These are phyloP conservation scores for Dunckerocampus dactyliophorus DNA, from an alignment of 2,113 vertebrate genomes.

Conservation along the genomic window DNA sequence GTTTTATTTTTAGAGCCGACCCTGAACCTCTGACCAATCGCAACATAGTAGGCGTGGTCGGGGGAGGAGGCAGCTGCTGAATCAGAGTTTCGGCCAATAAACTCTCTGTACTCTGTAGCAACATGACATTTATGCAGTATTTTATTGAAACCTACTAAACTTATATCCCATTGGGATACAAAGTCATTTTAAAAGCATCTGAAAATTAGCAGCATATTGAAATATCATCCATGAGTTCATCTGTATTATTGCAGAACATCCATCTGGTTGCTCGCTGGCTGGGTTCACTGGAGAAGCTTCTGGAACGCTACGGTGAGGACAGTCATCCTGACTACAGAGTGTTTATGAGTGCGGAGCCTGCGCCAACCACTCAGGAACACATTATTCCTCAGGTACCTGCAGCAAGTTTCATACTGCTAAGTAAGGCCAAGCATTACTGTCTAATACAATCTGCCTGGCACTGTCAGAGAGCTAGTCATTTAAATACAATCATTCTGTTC, in stretches of 20 bases:
- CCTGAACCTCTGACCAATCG: too few relatives aligned
- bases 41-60: too few relatives aligned
- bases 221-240: not conserved
- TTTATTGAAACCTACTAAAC: not conserved
- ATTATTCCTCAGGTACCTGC: constrained; percentile 69
- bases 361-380: constrained; percentile 68
- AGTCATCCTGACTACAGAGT: constrained; percentile 70
- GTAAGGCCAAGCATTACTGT: not conserved
- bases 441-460: not conserved
- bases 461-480: not conserved
- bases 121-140: too few relatives aligned
- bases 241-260: constrained; percentile 72
- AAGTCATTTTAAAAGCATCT: not conserved
- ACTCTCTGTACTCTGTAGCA: too few relatives aligned
- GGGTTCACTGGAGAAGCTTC: constrained; percentile 74
- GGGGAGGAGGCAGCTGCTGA: too few relatives aligned
- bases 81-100: not conserved
- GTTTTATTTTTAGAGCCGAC: too few relatives aligned
- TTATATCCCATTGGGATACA: not conserved
- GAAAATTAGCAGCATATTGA: not conserved
- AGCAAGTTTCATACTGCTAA: not conserved
- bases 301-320: constrained; percentile 71
- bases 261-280: constrained; percentile 76
- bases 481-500: not conserved
- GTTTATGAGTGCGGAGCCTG: constrained; percentile 76